Evolutionary conservation across 2,113 vertebrate species (phyloP).

Genomic region (Colius striatus): DNA sequence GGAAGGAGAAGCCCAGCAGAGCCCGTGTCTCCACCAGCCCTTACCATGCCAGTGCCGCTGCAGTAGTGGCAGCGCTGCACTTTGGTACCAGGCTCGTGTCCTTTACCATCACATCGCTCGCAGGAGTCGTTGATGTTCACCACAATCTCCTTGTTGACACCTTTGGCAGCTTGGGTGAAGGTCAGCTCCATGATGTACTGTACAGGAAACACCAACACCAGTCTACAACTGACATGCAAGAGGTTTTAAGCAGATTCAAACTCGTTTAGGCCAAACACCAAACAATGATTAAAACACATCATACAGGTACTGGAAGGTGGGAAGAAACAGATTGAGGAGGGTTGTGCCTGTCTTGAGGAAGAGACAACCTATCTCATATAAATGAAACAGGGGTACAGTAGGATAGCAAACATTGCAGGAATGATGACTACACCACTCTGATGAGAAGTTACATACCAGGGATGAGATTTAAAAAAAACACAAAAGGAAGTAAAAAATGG

Average conservation of each 20-base stretch:
- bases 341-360: background rate
- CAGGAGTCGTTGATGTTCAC: slow-evolving; percentile 87
- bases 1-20: background rate
- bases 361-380: background rate
- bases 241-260: background rate
- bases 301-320: background rate
- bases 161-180: slow-evolving; percentile 95
- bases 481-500: background rate
- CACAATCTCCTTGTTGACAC: slow-evolving; percentile 94
- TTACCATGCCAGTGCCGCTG: slow-evolving; percentile 93
- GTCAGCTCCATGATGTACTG: slow-evolving; percentile 97
- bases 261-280: background rate
- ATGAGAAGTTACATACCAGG: background rate
- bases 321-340: background rate
- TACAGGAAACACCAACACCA: background rate
- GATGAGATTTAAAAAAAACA: background rate
- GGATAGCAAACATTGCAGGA: background rate
- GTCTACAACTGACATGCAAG: accelerated
- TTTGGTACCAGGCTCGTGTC: slow-evolving; percentile 91
- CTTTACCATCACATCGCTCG: slow-evolving; percentile 88
- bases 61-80: slow-evolving; percentile 90
- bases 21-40: background rate
- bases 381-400: background rate
- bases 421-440: background rate
- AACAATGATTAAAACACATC: background rate